Conservation (phyloP, 2,888 invertebrate genomes). For the Myopa testacea region DNA sequence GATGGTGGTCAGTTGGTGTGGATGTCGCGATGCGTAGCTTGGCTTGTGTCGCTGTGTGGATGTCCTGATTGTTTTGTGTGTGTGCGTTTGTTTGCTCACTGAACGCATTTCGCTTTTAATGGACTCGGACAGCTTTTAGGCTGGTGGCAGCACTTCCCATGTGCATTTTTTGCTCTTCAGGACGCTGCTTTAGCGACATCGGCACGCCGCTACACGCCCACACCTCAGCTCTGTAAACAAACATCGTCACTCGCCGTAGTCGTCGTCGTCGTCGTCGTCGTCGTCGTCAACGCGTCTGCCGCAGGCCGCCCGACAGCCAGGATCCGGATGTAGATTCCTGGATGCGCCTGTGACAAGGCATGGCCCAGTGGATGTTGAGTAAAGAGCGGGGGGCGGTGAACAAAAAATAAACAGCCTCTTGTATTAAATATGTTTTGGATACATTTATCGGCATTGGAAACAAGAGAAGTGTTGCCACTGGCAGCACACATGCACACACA, state of each 20-base stretch:
- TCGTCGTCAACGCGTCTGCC: slow-evolving; percentile 21
- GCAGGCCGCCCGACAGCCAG: neutral
- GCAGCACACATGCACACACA: slow-evolving; percentile 22
- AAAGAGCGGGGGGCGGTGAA: neutral
- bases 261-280: neutral
- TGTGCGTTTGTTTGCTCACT: slow-evolving; percentile 14
- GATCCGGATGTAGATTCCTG: slow-evolving; percentile 18
- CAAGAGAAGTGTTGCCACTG: neutral
- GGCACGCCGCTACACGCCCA: neutral
- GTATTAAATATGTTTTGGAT: neutral
- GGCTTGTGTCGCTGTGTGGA: slow-evolving; percentile 1
- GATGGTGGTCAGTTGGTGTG: slow-evolving; percentile 23
- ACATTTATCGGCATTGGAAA: slow-evolving; percentile 1
- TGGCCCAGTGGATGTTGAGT: neutral
- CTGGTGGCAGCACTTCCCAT: slow-evolving; percentile 44
- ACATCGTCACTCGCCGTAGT: neutral
- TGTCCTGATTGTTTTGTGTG: slow-evolving; percentile 19
- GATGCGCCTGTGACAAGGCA: neutral
- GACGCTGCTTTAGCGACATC: slow-evolving; percentile 12
- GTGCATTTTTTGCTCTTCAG: neutral
- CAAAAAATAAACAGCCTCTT: neutral
- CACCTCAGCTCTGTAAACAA: neutral
- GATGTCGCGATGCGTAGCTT: neutral
- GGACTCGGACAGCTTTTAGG: slow-evolving; percentile 48
- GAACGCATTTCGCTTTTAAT: slow-evolving; percentile 46